A percentile compares a stretch with the other conserved stretches of the same genome.
These are phyloP conservation scores for Euwallacea similis DNA, from an alignment of 1,140 invertebrate species.

Conservation along the genomic window DNA sequence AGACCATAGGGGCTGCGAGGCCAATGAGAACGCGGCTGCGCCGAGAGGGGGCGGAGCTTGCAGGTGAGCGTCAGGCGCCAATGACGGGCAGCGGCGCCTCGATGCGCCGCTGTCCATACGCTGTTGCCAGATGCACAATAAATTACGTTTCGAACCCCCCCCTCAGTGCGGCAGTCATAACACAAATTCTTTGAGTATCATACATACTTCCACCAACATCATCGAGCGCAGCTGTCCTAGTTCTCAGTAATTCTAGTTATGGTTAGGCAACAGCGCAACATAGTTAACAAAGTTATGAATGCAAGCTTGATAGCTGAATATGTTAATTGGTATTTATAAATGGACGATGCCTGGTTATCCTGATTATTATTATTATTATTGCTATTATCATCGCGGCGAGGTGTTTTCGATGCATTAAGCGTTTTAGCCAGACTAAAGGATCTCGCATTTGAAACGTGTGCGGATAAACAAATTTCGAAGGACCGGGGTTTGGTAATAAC, in stretches of 20 bases:
- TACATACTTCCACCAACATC: too few species aligned
- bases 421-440: too few species aligned
- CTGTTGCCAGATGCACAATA: conserved; percentile 10
- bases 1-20: not conserved
- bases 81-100: conserved; percentile 31
- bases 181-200: too few species aligned
- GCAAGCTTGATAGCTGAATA: conserved; percentile 17
- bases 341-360: conserved; percentile 10
- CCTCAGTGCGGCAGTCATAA: too few species aligned
- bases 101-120: conserved; percentile 18
- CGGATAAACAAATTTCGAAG: not conserved
- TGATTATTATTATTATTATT: not conserved
- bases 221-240: too few species aligned
- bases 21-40: conserved; percentile 20
- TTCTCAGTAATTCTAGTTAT: too few species aligned
- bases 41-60: conserved; percentile 9
- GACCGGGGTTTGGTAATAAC: not conserved
- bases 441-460: too few species aligned
- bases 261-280: too few species aligned
- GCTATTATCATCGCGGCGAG: not conserved
- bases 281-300: conserved; percentile 9
- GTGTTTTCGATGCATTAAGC: not conserved
- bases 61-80: conserved; percentile 34
- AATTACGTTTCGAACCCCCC: too few species aligned
- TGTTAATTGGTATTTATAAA: conserved; percentile 27